These are phyloP conservation scores for Sisyra terminalis DNA, from an alignment of 2,888 invertebrate genomes.

Conservation along the genomic window DNA sequence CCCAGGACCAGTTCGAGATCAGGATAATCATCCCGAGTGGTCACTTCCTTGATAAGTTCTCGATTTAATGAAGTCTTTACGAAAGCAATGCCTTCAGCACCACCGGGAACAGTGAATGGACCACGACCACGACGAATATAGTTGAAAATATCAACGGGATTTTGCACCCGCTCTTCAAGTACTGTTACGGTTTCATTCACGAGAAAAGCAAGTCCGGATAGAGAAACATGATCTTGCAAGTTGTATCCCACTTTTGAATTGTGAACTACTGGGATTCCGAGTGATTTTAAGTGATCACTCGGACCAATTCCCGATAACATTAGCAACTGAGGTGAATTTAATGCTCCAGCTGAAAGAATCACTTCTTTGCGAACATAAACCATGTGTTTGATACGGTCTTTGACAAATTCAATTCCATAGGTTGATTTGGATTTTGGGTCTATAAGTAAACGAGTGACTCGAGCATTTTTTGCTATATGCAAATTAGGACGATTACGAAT, in stretches of 20 bases:
- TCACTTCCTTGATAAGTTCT: not conserved
- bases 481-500: conserved; percentile 46
- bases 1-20: conserved; percentile 71
- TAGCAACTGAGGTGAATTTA: conserved; percentile 72
- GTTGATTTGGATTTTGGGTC: conserved; percentile 41
- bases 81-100: conserved; percentile 62
- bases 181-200: conserved; percentile 51
- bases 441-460: conserved; percentile 50
- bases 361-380: conserved; percentile 54
- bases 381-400: conserved; percentile 33
- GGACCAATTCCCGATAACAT: conserved; percentile 77
- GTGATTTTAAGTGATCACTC: conserved; percentile 34
- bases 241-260: conserved; percentile 66
- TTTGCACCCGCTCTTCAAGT: conserved; percentile 32
- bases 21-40: conserved; percentile 35
- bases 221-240: conserved; percentile 64
- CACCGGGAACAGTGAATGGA: conserved; percentile 60
- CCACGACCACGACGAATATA: conserved; percentile 46
- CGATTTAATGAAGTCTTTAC: conserved; percentile 36
- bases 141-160: conserved; percentile 38
- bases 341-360: conserved; percentile 61
- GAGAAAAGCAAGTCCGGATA: conserved; percentile 53
- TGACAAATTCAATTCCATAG: conserved; percentile 51
- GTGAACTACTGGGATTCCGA: conserved; percentile 42
- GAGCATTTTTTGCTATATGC: conserved; percentile 49